Conservation (phyloP, 2,888 invertebrate species). For the Heliconius sara region DNA sequence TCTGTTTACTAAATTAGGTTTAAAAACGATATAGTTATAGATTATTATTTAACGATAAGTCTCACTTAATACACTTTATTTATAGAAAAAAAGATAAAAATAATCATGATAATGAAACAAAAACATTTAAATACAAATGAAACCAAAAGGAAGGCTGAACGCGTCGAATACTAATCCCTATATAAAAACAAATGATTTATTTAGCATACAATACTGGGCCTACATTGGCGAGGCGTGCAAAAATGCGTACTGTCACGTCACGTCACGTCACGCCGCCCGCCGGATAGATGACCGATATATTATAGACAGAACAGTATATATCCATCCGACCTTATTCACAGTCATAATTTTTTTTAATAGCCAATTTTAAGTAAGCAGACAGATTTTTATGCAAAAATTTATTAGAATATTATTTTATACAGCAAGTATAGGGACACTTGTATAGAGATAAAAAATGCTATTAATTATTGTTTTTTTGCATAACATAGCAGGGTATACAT, state of each 20-base stretch:
- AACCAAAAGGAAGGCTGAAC: conserved; percentile 50
- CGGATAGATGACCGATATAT: conserved; percentile 50
- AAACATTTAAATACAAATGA: conserved; percentile 11
- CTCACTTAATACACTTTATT: not conserved
- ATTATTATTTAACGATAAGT: not conserved
- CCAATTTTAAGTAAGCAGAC: not conserved
- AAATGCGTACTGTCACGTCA: conserved; percentile 58
- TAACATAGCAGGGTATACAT: no score
- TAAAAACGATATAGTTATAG: no score
- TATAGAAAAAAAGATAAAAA: conserved; percentile 11
- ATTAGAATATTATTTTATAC: no score
- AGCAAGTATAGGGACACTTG: no score
- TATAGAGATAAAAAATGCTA: no score
- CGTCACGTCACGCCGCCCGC: conserved; percentile 24
- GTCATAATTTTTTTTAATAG: not conserved
- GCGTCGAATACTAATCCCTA: conserved; percentile 56
- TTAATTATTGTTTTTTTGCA: no score
- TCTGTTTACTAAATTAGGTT: not conserved
- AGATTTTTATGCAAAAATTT: not conserved
- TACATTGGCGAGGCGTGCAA: conserved; percentile 64
- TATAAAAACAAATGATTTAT: conserved; percentile 58
- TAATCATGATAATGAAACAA: not conserved
- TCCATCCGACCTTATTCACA: conserved; percentile 48
- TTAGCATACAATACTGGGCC: conserved; percentile 72
- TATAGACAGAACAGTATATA: conserved; percentile 51